Evolutionary conservation across 2,888 invertebrate genomes (phyloP), one percentile per base, ranked within the genome.

Genomic region (Melieria omissa): DNA sequence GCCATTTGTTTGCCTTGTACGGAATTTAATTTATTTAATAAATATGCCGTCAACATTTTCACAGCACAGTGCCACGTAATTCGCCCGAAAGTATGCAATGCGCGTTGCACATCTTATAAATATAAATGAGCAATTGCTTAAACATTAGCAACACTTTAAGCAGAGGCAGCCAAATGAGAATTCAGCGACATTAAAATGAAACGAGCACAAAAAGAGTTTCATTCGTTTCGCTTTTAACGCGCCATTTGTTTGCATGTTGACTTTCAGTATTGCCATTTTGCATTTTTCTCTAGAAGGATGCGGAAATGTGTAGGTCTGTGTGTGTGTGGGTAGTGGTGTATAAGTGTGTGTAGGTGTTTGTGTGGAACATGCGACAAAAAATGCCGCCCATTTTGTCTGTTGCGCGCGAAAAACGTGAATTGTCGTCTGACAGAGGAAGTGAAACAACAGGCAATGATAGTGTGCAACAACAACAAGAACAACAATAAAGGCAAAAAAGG

Each of bases 401-500:
- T 29, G 29, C 29, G 29, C 29, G 29, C 29, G 29, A 29, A 29
- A 2, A 29, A 29, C 29, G 2, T 0, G 3, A 29, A 29, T 29
- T 29, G 29, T 29, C 29, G 29, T 2, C 29, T 29, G 29, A 3
- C 29, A 29, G 29, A 29, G 2, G 1, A 29, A 29, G 29, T 29
- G 29, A 29, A 29, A 29, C 29, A 29, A 29, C 29, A 29, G 29
- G 29, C 29, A 29, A 29, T 29, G 29, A 29, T 29, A 29, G 29
- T 49, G n/a, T 41, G 49, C n/a, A 63, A 49, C 29, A 6, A 49
- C n/a, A 47, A 12, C 47, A 49, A 47, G 49, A 47, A 6, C 8
- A 10, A 41, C 49, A 49, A 63, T 7, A 63, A 63, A 29, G 47
- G n/a, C 12, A n/a, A 41, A 63, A 29, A 49, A 49, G 63, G 41